Evolutionary conservation across 2,888 invertebrate genomes (phyloP).

Genomic region (Argyra leucocephala): DNA sequence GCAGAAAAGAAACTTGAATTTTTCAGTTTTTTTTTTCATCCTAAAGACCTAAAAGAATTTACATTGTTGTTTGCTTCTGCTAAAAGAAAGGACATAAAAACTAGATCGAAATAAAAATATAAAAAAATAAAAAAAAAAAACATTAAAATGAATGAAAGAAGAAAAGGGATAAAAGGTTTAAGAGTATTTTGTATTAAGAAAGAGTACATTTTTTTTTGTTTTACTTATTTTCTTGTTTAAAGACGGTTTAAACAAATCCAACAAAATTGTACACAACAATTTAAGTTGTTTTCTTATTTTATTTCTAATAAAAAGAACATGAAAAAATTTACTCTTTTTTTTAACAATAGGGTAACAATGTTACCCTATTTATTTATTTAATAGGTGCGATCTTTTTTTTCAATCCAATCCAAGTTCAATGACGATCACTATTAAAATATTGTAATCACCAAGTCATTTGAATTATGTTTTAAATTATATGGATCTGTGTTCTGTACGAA

Average conservation of each 20-base stretch:
- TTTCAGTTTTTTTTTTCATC: too few relatives aligned
- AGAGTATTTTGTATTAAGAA: slow-evolving; percentile 3
- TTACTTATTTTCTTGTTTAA: background rate
- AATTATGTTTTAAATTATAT: too few relatives aligned
- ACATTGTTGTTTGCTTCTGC: background rate
- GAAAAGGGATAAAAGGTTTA: background rate
- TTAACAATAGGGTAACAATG: background rate
- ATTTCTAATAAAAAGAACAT: background rate
- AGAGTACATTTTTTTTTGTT: background rate
- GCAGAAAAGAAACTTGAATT: too few relatives aligned
- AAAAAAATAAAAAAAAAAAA: background rate
- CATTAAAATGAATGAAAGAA: background rate
- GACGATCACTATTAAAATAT: too few relatives aligned
- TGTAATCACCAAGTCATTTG: too few relatives aligned
- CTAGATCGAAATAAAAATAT: background rate
- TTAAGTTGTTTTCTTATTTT: background rate
- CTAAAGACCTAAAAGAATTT: background rate
- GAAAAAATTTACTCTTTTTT: background rate
- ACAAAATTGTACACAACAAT: slow-evolving; percentile 1
- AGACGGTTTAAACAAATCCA: slow-evolving; percentile 6
- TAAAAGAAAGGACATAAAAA: background rate
- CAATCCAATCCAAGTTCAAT: too few relatives aligned
- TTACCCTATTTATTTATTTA: background rate
- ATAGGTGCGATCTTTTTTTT: too few relatives aligned
- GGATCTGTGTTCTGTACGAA: too few relatives aligned